A percentile compares a stretch with the other conserved stretches of the same genome.
Evolutionary conservation across 2,888 invertebrate genomes (phyloP).

Genomic region (Apantesis nais): DNA sequence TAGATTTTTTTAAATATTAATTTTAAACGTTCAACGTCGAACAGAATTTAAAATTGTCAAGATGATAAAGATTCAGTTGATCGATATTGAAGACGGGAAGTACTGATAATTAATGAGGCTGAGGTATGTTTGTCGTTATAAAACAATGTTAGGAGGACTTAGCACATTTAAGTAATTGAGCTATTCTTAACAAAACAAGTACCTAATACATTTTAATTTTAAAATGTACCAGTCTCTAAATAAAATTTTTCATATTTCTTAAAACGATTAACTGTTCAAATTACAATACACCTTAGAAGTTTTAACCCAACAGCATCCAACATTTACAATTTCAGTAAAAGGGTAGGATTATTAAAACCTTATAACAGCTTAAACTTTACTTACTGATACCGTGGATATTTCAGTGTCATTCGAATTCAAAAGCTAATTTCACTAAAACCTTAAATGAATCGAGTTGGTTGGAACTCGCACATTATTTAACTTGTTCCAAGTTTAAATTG

Average conservation of each 20-base stretch:
- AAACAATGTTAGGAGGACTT: background rate
- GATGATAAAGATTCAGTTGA: background rate
- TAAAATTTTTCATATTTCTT: background rate
- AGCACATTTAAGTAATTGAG: background rate
- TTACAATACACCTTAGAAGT: background rate
- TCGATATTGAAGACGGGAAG: background rate
- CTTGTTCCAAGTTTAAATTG: slow-evolving; percentile 85
- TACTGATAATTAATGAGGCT: background rate
- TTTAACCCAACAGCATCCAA: slow-evolving; percentile 16
- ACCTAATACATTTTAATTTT: too few species aligned
- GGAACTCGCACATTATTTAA: slow-evolving; percentile 84
- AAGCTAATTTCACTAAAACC: slow-evolving; percentile 85
- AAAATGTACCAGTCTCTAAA: background rate
- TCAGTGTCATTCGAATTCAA: slow-evolving; percentile 80
- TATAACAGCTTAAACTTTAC: slow-evolving; percentile 60
- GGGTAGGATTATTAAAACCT: slow-evolving; percentile 61
- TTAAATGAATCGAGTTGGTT: slow-evolving; percentile 84
- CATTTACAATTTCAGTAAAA: slow-evolving; percentile 41
- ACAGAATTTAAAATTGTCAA: background rate
- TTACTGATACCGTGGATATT: slow-evolving; percentile 68
- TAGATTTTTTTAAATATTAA: too few species aligned
- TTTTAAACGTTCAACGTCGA: too few species aligned
- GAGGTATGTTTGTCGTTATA: background rate
- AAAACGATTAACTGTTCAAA: background rate
- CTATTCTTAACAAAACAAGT: too few species aligned